Conservation (phyloP, 2,797 vertebrate genomes). For the Phyllotis vaccarum region DNA sequence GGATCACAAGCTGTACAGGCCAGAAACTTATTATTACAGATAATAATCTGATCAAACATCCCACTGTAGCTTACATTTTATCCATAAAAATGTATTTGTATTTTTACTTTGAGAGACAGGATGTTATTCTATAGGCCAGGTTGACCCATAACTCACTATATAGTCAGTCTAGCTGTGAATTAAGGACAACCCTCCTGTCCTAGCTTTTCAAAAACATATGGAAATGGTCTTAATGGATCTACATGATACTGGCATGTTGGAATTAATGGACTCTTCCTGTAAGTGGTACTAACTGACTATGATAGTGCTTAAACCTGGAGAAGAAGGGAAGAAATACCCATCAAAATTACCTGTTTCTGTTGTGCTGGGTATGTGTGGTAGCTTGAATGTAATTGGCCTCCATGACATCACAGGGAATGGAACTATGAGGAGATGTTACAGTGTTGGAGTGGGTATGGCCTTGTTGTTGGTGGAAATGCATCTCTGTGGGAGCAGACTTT, state of each 20-base stretch:
- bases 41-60: neutral
- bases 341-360: neutral
- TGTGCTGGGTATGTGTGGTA: neutral
- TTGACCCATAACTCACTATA: neutral
- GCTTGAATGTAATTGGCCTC: neutral
- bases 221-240: neutral
- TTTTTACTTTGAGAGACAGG: neutral
- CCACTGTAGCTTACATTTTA: neutral
- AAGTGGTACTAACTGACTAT: neutral
- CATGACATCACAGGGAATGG: neutral
- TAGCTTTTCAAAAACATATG: neutral
- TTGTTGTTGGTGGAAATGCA: neutral
- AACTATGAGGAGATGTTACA: neutral
- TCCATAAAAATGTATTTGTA: neutral
- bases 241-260: neutral
- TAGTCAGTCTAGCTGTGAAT: neutral
- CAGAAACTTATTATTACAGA: no score
- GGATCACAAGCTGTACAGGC: no score
- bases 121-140: neutral
- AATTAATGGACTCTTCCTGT: neutral
- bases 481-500: neutral
- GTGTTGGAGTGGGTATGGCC: neutral
- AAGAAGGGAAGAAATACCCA: neutral
- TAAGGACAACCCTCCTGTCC: neutral
- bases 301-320: neutral